Base-by-base conservation (phyloP, 2,888 invertebrate species). In the Timema cristinae region DNA sequence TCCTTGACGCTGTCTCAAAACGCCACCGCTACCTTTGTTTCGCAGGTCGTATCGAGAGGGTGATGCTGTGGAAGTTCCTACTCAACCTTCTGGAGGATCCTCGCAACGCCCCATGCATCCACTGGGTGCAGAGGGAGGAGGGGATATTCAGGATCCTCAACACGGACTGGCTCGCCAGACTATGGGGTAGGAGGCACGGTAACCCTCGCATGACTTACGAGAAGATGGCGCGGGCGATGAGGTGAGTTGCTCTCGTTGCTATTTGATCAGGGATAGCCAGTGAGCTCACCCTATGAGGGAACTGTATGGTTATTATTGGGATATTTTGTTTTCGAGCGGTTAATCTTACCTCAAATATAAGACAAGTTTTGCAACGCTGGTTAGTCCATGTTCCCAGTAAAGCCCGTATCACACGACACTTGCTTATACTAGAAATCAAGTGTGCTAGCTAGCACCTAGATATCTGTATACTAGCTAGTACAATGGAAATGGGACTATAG, bases 201-300 rank as follows among this genome's bases (percentile, higher is more conserved):
- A 76, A 76, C 61, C 76, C 76, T 7, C 70, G 74, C 13, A 76
- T 76, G 76, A 76, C 76, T 4, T 76, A 76, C 68, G 76, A 76
- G 68, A 76, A 76, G 73, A 75, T 76, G 75, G 74, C 76, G 11
- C 68, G 76, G 51, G 76, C 76, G n/a, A 75, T 76, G 76, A 76
- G 76, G 76, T 76, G 59, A 67, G 11, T 4, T n/a, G 11, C 54
- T 13, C 54, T n/a, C 54, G 11, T 54, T 54, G 54, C 1, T 32
- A 32, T 32, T 32, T 32, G 32, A 32, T 32, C 32, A 32, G 32
- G 32, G 32, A 32, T 32, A 32, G 32, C 32, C 32, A 4, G 32
- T 32, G 32, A 32, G 32, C 32, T 32, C 32, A 2, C 32, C 4
- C 32, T 32, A 32, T 32, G 32, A 32, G 32, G 32, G 32, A 32